These are phyloP conservation scores for Lithophane socia DNA, from an alignment of 2,888 invertebrate species.

Conservation along the genomic window DNA sequence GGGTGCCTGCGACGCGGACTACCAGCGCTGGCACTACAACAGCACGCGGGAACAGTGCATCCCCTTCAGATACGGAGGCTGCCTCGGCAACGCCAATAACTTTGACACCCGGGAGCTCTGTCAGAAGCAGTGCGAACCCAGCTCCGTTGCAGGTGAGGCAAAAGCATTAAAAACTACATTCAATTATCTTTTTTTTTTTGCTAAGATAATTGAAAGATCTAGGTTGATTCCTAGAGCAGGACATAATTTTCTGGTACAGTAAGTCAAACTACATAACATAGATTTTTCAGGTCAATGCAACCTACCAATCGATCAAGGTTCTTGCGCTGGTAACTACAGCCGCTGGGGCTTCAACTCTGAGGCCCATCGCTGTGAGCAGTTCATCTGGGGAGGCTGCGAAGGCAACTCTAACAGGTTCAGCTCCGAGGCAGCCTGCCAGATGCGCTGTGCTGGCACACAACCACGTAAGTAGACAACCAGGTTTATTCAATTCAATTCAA, in stretches of 20 bases:
- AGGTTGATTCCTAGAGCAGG: neutral
- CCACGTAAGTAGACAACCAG: conserved; percentile 90
- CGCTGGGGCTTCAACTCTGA: conserved; percentile 95
- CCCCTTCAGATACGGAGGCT: conserved; percentile 97
- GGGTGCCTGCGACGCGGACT: conserved; percentile 95
- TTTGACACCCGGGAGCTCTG: conserved; percentile 95
- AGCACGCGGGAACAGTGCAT: conserved; percentile 93
- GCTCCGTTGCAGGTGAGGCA: conserved; percentile 89
- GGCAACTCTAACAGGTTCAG: conserved; percentile 96
- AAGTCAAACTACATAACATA: neutral
- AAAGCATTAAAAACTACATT: neutral
- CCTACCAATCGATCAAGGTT: conserved; percentile 93
- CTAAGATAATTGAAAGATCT: neutral
- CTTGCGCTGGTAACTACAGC: conserved; percentile 94
- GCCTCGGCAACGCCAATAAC: conserved; percentile 97
- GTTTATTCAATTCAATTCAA: too few species aligned
- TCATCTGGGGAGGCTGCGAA: conserved; percentile 97
- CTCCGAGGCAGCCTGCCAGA: conserved; percentile 94
- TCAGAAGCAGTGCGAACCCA: conserved; percentile 92
- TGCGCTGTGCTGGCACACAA: conserved; percentile 93
- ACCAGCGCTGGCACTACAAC: conserved; percentile 96
- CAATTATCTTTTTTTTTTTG: neutral
- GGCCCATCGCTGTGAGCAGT: conserved; percentile 92
- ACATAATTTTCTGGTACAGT: neutral
- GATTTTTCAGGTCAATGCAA: conserved; percentile 93